Evolutionary conservation across 2,888 invertebrate genomes (phyloP).

Genomic region (Tipula vernalis): DNA sequence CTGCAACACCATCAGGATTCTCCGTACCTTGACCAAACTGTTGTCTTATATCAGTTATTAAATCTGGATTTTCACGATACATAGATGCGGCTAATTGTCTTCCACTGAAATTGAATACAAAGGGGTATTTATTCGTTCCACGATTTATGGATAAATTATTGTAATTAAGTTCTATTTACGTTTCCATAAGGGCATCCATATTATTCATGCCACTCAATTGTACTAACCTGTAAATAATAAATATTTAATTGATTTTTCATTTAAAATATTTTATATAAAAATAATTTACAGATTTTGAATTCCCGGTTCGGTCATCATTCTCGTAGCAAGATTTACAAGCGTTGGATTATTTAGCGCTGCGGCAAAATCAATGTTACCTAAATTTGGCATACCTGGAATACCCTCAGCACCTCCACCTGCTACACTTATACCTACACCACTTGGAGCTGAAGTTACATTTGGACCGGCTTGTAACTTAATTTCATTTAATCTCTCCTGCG

Average conservation of each 20-base stretch:
- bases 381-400: neutral
- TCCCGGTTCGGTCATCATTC: constrained; percentile 16
- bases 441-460: neutral
- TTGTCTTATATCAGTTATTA: constrained; percentile 12
- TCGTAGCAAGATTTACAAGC: constrained; percentile 14
- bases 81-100: constrained; percentile 13
- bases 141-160: neutral
- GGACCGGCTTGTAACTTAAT: neutral
- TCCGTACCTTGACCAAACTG: neutral
- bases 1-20: neutral
- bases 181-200: constrained; percentile 15
- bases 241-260: neutral
- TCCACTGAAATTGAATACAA: neutral
- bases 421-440: neutral
- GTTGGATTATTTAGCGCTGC: constrained; percentile 16
- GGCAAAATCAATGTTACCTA: constrained; percentile 15
- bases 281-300: constrained; percentile 13
- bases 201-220: constrained; percentile 14
- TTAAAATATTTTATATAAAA: neutral
- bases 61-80: constrained; percentile 14
- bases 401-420: neutral
- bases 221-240: constrained; percentile 7
- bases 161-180: constrained; percentile 7
- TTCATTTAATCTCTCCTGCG: constrained; percentile 39
- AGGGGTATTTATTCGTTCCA: neutral